These are phyloP conservation scores for Tromatobia lineatoria DNA, from an alignment of 2,888 invertebrate species.

Conservation along the genomic window DNA sequence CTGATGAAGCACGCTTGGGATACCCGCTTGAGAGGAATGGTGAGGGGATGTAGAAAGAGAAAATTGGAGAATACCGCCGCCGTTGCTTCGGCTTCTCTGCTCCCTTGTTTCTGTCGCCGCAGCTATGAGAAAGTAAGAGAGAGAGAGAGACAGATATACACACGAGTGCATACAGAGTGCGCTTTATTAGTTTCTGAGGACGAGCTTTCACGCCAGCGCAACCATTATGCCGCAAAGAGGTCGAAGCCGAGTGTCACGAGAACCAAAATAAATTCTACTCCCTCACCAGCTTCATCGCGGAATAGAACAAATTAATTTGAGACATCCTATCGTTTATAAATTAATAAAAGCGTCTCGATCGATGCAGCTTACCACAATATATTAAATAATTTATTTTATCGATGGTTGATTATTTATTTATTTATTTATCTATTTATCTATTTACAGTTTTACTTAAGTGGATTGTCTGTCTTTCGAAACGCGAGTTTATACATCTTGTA, in stretches of 20 bases:
- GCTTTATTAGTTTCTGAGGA: conserved; percentile 57
- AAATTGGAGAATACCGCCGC: conserved; percentile 46
- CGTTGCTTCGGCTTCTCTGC: conserved; percentile 5
- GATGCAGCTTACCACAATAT: not conserved
- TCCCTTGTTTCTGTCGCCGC: conserved; percentile 28
- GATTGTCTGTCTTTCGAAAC: not conserved
- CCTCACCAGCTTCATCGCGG: not conserved
- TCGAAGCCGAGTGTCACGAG: conserved; percentile 1
- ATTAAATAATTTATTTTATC: not conserved
- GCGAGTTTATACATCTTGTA: too few relatives aligned
- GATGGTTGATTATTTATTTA: not conserved
- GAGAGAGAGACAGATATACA: conserved; percentile 16
- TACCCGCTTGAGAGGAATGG: conserved; percentile 41
- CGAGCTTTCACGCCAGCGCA: conserved; percentile 13
- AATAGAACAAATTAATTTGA: conserved; percentile 19
- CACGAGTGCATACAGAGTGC: conserved; percentile 4
- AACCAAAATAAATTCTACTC: conserved; percentile 10
- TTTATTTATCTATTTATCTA: too few relatives aligned
- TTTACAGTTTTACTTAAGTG: too few relatives aligned
- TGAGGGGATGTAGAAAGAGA: conserved; percentile 45
- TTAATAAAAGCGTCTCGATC: not conserved
- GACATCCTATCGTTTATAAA: not conserved
- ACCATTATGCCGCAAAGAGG: not conserved
- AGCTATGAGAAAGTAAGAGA: conserved; percentile 34
- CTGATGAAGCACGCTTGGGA: conserved; percentile 53